A percentile compares a stretch with the other conserved stretches of the same genome.
phyloP scores from a whole-genome alignment of 2,113 vertebrate species.

The Ciconia maguari region DNA sequence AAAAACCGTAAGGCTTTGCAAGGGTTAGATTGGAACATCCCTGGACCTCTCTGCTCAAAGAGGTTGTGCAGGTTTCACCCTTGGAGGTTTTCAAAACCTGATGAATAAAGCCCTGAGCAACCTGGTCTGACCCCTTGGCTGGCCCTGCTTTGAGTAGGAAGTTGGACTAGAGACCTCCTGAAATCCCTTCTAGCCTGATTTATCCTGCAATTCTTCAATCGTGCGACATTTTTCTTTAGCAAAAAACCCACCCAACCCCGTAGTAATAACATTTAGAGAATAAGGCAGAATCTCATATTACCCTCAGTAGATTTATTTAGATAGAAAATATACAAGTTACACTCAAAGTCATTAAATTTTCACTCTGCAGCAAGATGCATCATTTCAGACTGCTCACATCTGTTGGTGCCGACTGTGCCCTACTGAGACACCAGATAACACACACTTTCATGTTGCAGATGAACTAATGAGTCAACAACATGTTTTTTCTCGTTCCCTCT shows the following conservation, averaged over 20 bases:
- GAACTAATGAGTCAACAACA: not conserved
- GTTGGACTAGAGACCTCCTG: not conserved
- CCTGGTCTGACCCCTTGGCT: not conserved
- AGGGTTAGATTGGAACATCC: not conserved
- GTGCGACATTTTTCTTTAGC: not conserved
- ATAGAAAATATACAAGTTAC: not conserved
- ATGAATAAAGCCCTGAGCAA: not conserved
- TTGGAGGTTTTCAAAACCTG: not conserved
- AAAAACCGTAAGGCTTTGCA: not conserved
- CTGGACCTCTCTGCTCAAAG: not conserved
- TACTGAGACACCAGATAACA: not conserved
- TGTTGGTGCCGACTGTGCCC: not conserved
- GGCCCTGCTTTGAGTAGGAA: not conserved
- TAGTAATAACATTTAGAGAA: not conserved
- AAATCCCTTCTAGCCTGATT: not conserved
- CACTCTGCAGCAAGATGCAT: not conserved
- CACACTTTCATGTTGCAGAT: not conserved
- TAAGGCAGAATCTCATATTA: not conserved
- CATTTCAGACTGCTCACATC: not conserved
- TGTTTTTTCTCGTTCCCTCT: not conserved
- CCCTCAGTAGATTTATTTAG: not conserved
- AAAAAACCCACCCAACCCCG: fast-evolving
- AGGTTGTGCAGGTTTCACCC: not conserved
- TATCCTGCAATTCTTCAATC: not conserved
- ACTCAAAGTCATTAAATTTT: not conserved